These are phyloP conservation scores for Hydrocynus forskahlii DNA, from an alignment of 2,797 vertebrate species.

Conservation along the genomic window DNA sequence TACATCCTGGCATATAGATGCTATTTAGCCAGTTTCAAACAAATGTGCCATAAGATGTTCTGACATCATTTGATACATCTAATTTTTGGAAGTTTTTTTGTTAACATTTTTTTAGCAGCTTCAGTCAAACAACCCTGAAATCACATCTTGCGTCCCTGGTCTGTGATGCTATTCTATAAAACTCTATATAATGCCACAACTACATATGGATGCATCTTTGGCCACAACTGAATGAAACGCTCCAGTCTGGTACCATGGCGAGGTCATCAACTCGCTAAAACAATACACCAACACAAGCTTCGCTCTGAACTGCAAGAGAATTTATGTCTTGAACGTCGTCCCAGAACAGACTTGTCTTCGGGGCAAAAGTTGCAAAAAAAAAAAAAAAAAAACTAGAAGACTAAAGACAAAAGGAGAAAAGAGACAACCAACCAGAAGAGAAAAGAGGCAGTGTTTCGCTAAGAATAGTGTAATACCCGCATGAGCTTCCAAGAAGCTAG, in stretches of 20 bases:
- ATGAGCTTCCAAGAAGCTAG: slow-evolving; percentile 55
- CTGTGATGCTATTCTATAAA: too few relatives aligned
- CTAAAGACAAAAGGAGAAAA: slow-evolving; percentile 53
- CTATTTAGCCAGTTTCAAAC: too few relatives aligned
- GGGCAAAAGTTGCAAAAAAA: slow-evolving; percentile 29
- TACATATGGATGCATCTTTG: background rate
- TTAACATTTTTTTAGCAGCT: too few relatives aligned
- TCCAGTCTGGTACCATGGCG: slow-evolving; percentile 17
- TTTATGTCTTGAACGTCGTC: slow-evolving; percentile 62
- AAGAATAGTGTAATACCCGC: slow-evolving; percentile 32
- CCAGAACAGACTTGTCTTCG: slow-evolving; percentile 55
- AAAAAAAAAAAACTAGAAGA: slow-evolving; percentile 10
- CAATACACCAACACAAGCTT: slow-evolving; percentile 57
- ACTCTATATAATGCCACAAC: background rate
- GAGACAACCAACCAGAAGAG: slow-evolving; percentile 44
- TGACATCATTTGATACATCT: too few relatives aligned
- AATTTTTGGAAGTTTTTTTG: too few relatives aligned
- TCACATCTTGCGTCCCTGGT: too few relatives aligned
- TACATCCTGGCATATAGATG: too few relatives aligned
- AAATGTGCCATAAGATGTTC: too few relatives aligned
- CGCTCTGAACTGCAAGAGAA: slow-evolving; percentile 60
- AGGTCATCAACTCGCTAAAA: slow-evolving; percentile 43
- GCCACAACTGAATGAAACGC: background rate
- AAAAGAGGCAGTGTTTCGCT: slow-evolving; percentile 43
- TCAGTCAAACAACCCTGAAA: too few relatives aligned